Evolutionary conservation across 2,888 invertebrate genomes (phyloP), one percentile per base, ranked within the genome.

Genomic region (Tetranychus truncatus): DNA sequence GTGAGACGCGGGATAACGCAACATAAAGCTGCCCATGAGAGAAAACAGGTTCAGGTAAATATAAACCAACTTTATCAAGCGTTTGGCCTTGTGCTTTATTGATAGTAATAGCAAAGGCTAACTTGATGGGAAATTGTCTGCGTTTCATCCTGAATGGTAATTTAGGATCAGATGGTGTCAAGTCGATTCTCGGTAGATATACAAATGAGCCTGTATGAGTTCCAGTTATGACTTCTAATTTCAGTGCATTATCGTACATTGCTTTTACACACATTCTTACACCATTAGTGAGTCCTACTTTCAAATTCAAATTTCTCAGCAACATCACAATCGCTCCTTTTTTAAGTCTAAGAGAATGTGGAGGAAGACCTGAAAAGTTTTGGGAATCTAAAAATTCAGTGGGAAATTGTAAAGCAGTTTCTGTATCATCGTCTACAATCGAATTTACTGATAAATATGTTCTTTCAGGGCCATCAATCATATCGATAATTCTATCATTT

Each of bases 11-110:
- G 8, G 78, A 77, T 15, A 78, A 66, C 1, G 79, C 80, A 0
- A 81, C 81, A 76, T 81, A 80, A 8, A 81, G 75, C 71, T 81
- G 81, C 0, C 80, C 80, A 77, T 81, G 80, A 0, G 80, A 72
- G 75, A 81, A 81, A 34, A 77, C 77, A n/a, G 77, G 77, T 20
- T 74, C 46, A 15, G 65, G 8, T 20, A 79, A 65, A 71, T 77
- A 34, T 9, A 79, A 15, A 8, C 77, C 78, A 24, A 73, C 76
- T 11, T 46, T 45, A 18, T 76, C 71, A 5, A 79, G 71, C 24
- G 78, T 74, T 44, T 80, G 79, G 1, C 77, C 79, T 72, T 79
- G 78, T 11, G 78, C 20, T 71, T 79, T 80, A 74, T 79, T 78
- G n/a, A 79, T 78, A 20, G 78, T 77, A 24, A 80, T 77, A 0